These are phyloP conservation scores for Ctena decussata DNA, from an alignment of 2,888 invertebrate genomes.

Conservation along the genomic window DNA sequence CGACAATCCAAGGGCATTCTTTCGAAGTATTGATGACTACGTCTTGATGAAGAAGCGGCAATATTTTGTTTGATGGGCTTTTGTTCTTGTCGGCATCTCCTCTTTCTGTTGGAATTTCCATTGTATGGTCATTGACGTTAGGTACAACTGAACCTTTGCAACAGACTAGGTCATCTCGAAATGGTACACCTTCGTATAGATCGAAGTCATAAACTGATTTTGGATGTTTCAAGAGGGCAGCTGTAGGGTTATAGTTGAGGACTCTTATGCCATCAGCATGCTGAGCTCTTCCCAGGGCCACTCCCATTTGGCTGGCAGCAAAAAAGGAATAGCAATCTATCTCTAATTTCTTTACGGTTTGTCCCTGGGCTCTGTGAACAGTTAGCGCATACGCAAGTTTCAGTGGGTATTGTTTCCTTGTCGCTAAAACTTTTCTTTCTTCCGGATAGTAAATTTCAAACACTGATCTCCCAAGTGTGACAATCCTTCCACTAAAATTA, in stretches of 20 bases:
- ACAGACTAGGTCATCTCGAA: background rate
- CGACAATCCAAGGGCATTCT: background rate
- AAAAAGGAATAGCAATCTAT: constrained; percentile 32
- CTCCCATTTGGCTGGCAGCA: constrained; percentile 38
- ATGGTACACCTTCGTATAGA: background rate
- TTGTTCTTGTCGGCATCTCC: background rate
- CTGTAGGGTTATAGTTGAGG: background rate
- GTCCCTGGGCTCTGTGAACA: constrained; percentile 36
- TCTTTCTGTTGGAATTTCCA: background rate
- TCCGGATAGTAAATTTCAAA: constrained; percentile 18
- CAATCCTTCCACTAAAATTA: constrained; percentile 5
- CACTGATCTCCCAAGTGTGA: background rate
- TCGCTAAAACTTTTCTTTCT: background rate
- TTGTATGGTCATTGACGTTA: background rate
- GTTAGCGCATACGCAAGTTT: constrained; percentile 25
- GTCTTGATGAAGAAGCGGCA: no score
- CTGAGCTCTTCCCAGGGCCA: constrained; percentile 25
- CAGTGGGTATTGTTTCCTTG: background rate
- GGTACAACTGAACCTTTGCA: background rate
- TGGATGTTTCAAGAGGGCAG: constrained; percentile 13
- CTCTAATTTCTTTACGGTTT: constrained; percentile 27
- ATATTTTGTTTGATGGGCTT: no score
- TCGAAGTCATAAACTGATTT: background rate
- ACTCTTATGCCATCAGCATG: background rate
- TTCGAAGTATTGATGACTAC: no score